Base-by-base conservation (phyloP, 1,140 invertebrate species). In the Akabosia matsudoensis region DNA sequence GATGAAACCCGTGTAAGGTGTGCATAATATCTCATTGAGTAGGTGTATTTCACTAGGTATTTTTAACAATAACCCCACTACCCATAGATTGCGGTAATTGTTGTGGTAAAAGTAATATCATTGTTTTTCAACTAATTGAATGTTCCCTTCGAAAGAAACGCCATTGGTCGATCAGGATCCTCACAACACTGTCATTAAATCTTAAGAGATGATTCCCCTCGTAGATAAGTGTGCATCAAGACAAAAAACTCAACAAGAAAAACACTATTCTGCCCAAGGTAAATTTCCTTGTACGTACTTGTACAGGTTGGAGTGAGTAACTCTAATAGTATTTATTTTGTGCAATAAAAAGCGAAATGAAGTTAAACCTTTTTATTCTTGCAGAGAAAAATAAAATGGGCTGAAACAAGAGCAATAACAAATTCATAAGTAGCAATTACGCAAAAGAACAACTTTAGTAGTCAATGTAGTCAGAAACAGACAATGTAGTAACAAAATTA, bases 61-160 rank as follows among this genome's bases (percentile, higher is more conserved):
- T 45, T 45, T 45, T 18, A 7, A 45, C 37, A 45, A 45, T 45
- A 45, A n/a, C n/a, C n/a, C n/a, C n/a, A n/a, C n/a, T n/a, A n/a
- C n/a, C n/a, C n/a, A n/a, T n/a, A 61, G 54, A n/a, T 24, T 14
- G 54, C 54, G 30, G 28, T 30, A 67, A 30, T 67, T 67, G 61
- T 67, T 67, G 61, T 22, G 54, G 61, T 67, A 30, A n/a, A 30
- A 67, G 31, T 67, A 67, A 67, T 31, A 67, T 67, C 61, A 30
- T 67, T 67, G 61, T 67, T 67, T 67, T 31, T n/a, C 24, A 67
- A 30, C 61, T 67, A 67, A 67, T 67, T 67, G 61, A 67, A 67
- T 67, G 61, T 67, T 67, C 4, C 28, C 1, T n/a, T 61, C 37
- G 18, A 45, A 45, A 7, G 18, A 45, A 10, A 18, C 37, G 7